A percentile compares a stretch with the other conserved stretches of the same genome.
phyloP scores from a whole-genome alignment of 2,113 vertebrate genomes.

The Poecilia latipinna region DNA sequence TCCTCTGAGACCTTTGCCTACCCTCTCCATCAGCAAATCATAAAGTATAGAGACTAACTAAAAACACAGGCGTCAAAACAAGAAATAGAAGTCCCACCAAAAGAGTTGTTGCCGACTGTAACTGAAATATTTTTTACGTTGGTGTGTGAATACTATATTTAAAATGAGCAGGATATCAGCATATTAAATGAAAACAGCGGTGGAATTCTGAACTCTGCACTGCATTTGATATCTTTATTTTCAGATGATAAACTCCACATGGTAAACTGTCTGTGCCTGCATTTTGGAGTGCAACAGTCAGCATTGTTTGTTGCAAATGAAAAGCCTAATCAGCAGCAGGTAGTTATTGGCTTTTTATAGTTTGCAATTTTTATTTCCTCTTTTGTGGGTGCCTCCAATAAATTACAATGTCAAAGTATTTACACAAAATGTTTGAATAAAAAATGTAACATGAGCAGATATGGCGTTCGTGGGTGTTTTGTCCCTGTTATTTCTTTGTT shows the following conservation, averaged over 20 bases:
- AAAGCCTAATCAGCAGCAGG: no score
- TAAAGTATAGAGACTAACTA: slow-evolving; percentile 47
- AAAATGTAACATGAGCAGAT: no score
- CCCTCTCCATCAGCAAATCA: slow-evolving; percentile 64
- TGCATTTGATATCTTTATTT: slow-evolving; percentile 8
- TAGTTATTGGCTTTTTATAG: no score
- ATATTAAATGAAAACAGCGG: neutral
- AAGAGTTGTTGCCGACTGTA: slow-evolving; percentile 2
- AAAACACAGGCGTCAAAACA: slow-evolving; percentile 30
- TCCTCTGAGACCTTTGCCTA: slow-evolving; percentile 49
- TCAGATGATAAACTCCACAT: neutral
- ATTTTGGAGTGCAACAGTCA: neutral
- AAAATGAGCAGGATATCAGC: neutral
- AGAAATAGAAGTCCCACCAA: neutral
- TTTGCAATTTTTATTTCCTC: neutral
- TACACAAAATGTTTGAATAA: no score
- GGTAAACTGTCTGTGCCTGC: neutral
- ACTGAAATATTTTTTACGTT: slow-evolving; percentile 8
- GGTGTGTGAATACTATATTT: neutral
- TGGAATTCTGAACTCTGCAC: neutral
- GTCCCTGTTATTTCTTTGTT: no score
- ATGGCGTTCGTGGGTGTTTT: no score
- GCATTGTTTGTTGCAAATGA: neutral
- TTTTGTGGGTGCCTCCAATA: neutral
- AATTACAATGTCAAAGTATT: neutral